These are phyloP conservation scores for Dendrolimus punctatus DNA, from an alignment of 1,140 invertebrate genomes.

Conservation along the genomic window DNA sequence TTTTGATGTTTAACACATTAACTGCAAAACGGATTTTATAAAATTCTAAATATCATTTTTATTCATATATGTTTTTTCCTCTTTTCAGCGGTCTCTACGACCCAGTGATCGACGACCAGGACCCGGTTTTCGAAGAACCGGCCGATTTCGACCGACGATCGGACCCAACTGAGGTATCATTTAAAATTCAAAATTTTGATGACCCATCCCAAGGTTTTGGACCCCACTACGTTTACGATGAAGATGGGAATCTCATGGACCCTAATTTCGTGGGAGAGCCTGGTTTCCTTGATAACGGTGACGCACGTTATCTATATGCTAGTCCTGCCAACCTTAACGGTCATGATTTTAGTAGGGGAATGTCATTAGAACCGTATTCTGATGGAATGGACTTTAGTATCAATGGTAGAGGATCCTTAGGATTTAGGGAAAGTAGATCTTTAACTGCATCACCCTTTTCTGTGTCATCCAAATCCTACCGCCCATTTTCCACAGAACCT, in stretches of 20 bases:
- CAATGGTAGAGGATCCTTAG: too few relatives aligned
- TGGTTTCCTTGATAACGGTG: neutral
- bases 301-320: too few relatives aligned
- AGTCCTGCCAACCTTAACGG: too few relatives aligned
- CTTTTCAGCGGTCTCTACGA: conserved; percentile 53
- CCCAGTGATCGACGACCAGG: conserved; percentile 42
- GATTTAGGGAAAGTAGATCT: conserved; percentile 17
- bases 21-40: too few relatives aligned
- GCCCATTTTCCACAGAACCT: conserved; percentile 50
- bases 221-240: neutral
- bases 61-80: conserved; percentile 1
- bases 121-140: conserved; percentile 42
- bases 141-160: conserved; percentile 38
- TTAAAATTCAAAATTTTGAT: conserved; percentile 29
- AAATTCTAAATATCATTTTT: neutral
- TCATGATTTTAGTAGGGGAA: too few relatives aligned
- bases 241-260: neutral
- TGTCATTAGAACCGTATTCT: neutral
- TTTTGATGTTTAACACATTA: too few relatives aligned
- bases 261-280: neutral
- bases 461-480: conserved; percentile 27
- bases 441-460: conserved; percentile 32
- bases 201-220: conserved; percentile 14
- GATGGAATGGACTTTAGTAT: too few relatives aligned
- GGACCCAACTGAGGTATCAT: conserved; percentile 43